Percentiles rank a stretch among this genome's conserved stretches.
Conservation (phyloP, 2,888 invertebrate genomes). For the Chrysina gloriosa region DNA sequence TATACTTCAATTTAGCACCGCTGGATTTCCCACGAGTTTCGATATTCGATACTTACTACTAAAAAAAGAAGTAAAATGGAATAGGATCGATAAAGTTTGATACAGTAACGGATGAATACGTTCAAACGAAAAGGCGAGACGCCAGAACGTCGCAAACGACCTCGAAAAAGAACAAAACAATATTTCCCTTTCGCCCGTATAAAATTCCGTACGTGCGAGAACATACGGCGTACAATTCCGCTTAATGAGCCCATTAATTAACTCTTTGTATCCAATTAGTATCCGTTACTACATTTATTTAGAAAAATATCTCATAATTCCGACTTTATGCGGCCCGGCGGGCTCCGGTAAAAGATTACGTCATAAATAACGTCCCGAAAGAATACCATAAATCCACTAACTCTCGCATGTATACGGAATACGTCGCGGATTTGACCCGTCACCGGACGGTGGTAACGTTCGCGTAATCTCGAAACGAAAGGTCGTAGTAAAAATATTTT, state of each 20-base stretch:
- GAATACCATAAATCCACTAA: conserved; percentile 26
- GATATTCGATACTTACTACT: too few species aligned
- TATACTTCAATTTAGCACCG: too few species aligned
- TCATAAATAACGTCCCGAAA: conserved; percentile 32
- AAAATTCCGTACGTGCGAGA: conserved; percentile 24
- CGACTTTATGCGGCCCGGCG: conserved; percentile 8
- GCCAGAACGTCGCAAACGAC: not conserved
- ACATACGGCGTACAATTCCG: conserved; percentile 32
- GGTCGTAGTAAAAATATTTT: conserved; percentile 24
- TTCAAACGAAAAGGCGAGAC: not conserved
- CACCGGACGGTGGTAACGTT: not conserved
- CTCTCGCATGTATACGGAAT: conserved; percentile 11
- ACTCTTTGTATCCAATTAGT: conserved; percentile 47
- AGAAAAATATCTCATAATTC: conserved; percentile 42
- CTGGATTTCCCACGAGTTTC: too few species aligned
- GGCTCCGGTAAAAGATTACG: conserved; percentile 27
- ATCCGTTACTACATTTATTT: conserved; percentile 45
- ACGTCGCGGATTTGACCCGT: not conserved
- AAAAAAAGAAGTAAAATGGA: too few species aligned
- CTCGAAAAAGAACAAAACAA: not conserved
- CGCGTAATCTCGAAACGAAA: conserved; percentile 6
- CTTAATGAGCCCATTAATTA: conserved; percentile 50
- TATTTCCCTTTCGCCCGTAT: conserved; percentile 10
- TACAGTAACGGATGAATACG: not conserved
- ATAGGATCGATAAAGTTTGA: too few species aligned